Base-by-base conservation (phyloP, 2,113 vertebrate genomes). In the Silurus glanis region DNA sequence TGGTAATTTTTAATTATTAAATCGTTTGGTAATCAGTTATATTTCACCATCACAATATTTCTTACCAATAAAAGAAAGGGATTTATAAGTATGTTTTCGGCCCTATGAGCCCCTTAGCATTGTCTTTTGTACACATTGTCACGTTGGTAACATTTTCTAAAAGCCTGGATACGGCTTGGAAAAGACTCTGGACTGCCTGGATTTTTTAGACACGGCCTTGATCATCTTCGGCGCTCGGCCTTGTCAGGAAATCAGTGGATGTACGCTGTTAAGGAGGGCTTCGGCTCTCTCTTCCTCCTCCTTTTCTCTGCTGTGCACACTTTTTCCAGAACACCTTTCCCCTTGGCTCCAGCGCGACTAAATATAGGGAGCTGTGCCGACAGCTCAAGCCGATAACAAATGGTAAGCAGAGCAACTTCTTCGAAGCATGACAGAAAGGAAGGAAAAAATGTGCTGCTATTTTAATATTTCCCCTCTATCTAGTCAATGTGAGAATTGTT, bases 311-410 rank as follows among this genome's bases (percentile, higher is more conserved):
- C 80, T 75, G 80, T 62, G 62, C 53, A 71, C 69, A 80, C 59
- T 83, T 84, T 87, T 90, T 90, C 91, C 76, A 92, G 92, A 92
- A 92, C 92, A 94, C 93, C 93, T 91, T 89, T 79, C 91, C 92
- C 85, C 86, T 67, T 85, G 92, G 92, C 92, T 92, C 90, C 55
- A 59, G 80, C 72, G 82, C 81, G 88, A 88, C 93, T 94, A 95
- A 94, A 94, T 94, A 94, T 95, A 95, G 94, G 74, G 88, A 87
- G 89, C 91, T 90, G 89, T 91, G 92, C 85, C 93, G 92, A 93
- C 92, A 94, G 91, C 92, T 87, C 86, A 28, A 89, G 90, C 91
- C 85, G 88, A 91, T 91, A 93, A 93, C 89, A 88, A 93, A 93
- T 92, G 92, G 87, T 87, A 90, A 90, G 89, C 89, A 90, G 89